Conservation (phyloP, 1,140 invertebrate species). For the Sycophaga agraensis region DNA sequence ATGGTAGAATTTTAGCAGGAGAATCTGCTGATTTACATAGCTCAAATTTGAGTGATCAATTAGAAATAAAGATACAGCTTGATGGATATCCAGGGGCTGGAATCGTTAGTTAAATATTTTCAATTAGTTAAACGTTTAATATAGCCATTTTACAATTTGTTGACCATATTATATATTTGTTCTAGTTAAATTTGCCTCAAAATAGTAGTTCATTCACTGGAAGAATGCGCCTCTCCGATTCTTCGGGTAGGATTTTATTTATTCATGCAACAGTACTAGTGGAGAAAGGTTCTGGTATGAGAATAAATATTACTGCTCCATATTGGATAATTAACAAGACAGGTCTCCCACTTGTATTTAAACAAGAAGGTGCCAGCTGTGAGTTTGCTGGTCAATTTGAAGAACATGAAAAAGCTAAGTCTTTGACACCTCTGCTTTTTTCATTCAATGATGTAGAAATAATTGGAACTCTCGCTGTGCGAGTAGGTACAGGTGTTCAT, state of each 20-base stretch:
- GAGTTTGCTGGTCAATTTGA: slow-evolving; percentile 91
- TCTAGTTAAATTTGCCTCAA: slow-evolving; percentile 50
- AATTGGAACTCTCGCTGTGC: slow-evolving; percentile 60
- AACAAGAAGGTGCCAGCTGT: slow-evolving; percentile 78
- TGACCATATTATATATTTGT: slow-evolving; percentile 11
- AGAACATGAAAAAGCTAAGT: slow-evolving; percentile 91
- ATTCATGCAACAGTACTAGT: slow-evolving; percentile 67
- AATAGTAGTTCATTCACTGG: slow-evolving; percentile 56
- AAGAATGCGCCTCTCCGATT: slow-evolving; percentile 70
- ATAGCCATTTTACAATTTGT: too few relatives aligned
- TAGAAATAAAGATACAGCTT: slow-evolving; percentile 74
- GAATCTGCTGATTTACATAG: slow-evolving; percentile 54
- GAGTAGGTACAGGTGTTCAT: slow-evolving; percentile 74
- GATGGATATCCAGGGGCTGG: slow-evolving; percentile 81
- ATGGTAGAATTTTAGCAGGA: slow-evolving; percentile 67
- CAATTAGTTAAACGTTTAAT: not conserved
- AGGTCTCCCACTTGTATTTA: slow-evolving; percentile 90
- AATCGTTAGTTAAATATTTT: slow-evolving; percentile 49
- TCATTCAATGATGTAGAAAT: slow-evolving; percentile 88
- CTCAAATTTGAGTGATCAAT: slow-evolving; percentile 64
- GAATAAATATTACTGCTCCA: slow-evolving; percentile 80
- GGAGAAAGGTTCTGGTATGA: slow-evolving; percentile 55
- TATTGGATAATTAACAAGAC: slow-evolving; percentile 97
- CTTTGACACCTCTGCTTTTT: slow-evolving; percentile 91
- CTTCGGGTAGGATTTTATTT: slow-evolving; percentile 69